These are phyloP conservation scores for Zoanthus gigantus DNA, from an alignment of 92 coral and sea anemone species.

Conservation along the genomic window DNA sequence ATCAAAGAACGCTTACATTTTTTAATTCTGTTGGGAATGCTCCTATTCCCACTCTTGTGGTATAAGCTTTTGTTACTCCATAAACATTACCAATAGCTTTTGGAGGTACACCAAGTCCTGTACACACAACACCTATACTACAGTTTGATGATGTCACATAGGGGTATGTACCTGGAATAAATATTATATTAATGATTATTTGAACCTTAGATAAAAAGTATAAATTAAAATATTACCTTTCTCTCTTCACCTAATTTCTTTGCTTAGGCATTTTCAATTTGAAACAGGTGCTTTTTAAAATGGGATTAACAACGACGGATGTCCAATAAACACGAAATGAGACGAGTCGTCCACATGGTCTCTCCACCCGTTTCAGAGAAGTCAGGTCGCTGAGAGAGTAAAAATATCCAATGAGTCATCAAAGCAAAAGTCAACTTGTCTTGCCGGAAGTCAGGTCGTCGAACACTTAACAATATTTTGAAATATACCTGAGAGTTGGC, in stretches of 20 bases:
- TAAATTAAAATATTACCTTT: neutral
- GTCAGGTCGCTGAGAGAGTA: no score
- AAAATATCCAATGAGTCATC: no score
- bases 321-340: no score
- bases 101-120: slow-evolving; percentile 98
- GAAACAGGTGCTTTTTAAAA: no score
- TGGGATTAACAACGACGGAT: no score
- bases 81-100: slow-evolving; percentile 86
- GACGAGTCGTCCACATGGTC: no score
- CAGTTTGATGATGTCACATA: slow-evolving; percentile 97
- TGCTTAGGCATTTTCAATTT: no score
- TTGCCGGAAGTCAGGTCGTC: no score
- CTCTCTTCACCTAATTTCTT: neutral
- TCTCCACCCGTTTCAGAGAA: no score
- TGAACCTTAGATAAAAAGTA: neutral
- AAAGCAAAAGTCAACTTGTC: no score
- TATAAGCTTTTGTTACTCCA: slow-evolving; percentile 97
- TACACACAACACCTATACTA: slow-evolving; percentile 94
- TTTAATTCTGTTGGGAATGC: slow-evolving; percentile 92
- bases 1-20: slow-evolving; percentile 62
- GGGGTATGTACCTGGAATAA: slow-evolving; percentile 87
- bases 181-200: neutral
- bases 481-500: no score
- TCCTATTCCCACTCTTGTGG: slow-evolving; percentile 96
- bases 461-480: no score